These are phyloP conservation scores for Phoenicopterus ruber DNA, from an alignment of 2,113 vertebrate species.

Conservation along the genomic window DNA sequence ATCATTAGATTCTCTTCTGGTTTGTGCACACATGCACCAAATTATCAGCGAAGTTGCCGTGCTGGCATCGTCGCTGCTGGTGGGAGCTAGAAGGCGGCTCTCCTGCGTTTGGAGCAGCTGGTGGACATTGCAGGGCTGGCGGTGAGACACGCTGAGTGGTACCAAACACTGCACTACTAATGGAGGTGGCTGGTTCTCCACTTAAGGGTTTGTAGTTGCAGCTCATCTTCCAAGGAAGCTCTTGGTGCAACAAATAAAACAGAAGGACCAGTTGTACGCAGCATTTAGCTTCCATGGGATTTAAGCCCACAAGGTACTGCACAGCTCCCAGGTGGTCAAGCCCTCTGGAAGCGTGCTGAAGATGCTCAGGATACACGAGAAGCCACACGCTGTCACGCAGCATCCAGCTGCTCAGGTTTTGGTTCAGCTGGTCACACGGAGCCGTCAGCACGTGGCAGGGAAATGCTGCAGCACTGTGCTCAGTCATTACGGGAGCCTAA, in stretches of 20 bases:
- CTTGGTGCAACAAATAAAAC: neutral
- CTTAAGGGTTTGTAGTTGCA: neutral
- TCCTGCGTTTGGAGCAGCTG: neutral
- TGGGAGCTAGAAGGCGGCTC: neutral
- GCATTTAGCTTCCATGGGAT: neutral
- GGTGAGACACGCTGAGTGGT: neutral
- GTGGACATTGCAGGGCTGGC: neutral
- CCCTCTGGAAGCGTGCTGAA: neutral
- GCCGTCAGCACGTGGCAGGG: neutral
- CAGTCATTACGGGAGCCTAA: neutral
- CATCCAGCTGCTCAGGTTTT: neutral
- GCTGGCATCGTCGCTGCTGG: neutral
- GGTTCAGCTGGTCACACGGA: neutral
- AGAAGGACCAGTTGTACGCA: neutral
- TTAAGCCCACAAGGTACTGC: neutral
- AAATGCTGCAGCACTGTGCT: neutral
- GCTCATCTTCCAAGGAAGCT: neutral
- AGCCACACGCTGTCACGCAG: neutral
- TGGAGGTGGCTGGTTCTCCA: neutral
- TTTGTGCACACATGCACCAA: neutral
- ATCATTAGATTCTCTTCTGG: neutral
- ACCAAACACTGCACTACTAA: neutral
- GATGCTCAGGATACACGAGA: neutral
- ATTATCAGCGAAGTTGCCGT: fast-evolving
- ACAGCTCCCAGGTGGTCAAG: neutral